phyloP scores from a whole-genome alignment of 1,140 invertebrate genomes.

The Microvelia longipes region DNA sequence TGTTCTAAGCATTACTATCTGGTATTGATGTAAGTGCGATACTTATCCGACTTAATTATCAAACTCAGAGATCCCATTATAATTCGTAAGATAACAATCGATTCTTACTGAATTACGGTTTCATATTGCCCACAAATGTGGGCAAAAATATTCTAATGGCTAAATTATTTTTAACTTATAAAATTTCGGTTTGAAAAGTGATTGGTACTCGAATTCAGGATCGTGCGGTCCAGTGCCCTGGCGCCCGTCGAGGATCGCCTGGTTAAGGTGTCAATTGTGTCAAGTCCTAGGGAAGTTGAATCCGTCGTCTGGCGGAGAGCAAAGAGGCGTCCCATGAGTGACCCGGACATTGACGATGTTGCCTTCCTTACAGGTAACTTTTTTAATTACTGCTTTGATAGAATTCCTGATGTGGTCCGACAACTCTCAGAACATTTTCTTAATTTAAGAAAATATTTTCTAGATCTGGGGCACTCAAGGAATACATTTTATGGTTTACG shows the following conservation, averaged over 20 bases:
- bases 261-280: constrained; percentile 36
- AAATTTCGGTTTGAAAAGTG: not conserved
- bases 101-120: not conserved
- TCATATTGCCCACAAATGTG: not conserved
- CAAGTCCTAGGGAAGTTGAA: constrained; percentile 33
- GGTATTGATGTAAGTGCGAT: not conserved
- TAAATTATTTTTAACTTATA: not conserved
- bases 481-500: too few relatives aligned
- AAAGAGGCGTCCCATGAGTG: constrained; percentile 41
- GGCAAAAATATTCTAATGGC: not conserved
- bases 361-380: constrained; percentile 64
- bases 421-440: not conserved
- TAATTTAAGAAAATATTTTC: not conserved
- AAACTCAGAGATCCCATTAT: not conserved
- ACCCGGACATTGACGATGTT: constrained; percentile 82
- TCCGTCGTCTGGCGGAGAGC: constrained; percentile 33
- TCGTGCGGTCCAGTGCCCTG: not conserved
- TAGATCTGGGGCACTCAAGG: too few relatives aligned
- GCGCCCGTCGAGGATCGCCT: constrained; percentile 28
- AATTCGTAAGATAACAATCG: not conserved
- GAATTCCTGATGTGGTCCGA: constrained; percentile 7
- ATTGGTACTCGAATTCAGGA: not conserved
- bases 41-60: not conserved
- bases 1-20: not conserved
- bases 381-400: constrained; percentile 4